phyloP scores from a whole-genome alignment of 2,797 vertebrate species.

The Rhinichthys osculus region DNA sequence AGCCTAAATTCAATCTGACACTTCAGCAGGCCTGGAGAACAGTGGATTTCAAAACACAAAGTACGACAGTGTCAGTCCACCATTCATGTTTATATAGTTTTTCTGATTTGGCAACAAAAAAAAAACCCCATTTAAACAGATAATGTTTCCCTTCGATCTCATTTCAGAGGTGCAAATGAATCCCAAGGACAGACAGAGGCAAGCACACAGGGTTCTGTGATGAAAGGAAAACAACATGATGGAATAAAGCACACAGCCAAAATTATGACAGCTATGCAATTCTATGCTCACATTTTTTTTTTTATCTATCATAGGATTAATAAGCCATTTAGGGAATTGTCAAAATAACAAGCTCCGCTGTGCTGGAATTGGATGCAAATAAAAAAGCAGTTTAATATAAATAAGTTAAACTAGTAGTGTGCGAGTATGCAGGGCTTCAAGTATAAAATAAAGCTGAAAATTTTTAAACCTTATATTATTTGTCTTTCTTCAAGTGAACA shows the following conservation, averaged over 20 bases:
- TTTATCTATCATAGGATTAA: slow-evolving; percentile 19
- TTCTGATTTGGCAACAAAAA: slow-evolving; percentile 9
- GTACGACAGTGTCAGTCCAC: not conserved
- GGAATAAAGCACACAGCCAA: not conserved
- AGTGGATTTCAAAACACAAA: not conserved
- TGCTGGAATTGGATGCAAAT: slow-evolving; percentile 7
- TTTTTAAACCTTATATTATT: not conserved
- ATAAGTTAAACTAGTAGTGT: not conserved
- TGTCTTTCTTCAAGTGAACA: not conserved
- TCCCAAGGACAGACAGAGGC: not conserved
- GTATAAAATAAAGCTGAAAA: not conserved
- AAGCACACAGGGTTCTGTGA: not conserved
- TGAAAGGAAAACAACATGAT: slow-evolving; percentile 15
- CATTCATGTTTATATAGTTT: not conserved
- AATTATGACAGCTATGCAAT: slow-evolving; percentile 3
- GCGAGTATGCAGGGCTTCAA: not conserved
- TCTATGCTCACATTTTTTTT: not conserved
- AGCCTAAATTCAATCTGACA: not conserved
- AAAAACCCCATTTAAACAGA: not conserved
- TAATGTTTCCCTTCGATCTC: not conserved
- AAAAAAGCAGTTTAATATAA: not conserved
- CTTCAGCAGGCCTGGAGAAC: not conserved
- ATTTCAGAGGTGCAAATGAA: not conserved
- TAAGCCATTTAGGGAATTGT: slow-evolving; percentile 16
- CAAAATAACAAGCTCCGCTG: slow-evolving; percentile 12